Conservation (phyloP, 2,113 vertebrate genomes). For the Oxyura jamaicensis region DNA sequence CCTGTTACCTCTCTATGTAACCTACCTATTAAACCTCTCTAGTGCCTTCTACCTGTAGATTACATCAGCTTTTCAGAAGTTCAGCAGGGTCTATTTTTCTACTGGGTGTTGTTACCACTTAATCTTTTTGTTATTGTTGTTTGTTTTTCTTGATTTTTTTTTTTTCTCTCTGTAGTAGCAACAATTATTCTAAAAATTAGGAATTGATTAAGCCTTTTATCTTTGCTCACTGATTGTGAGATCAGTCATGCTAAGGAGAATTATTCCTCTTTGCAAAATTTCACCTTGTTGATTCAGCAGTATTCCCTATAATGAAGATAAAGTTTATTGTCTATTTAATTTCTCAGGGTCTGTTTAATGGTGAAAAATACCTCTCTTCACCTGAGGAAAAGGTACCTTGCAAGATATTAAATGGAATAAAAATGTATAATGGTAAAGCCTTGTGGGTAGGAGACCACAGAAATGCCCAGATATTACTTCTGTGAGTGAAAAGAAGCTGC, state of each 20-base stretch:
- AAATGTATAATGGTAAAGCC: neutral
- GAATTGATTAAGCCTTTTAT: neutral
- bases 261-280: neutral
- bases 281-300: neutral
- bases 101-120: neutral
- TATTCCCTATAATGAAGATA: neutral
- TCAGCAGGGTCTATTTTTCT: neutral
- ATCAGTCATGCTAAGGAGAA: accelerated
- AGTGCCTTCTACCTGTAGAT: neutral
- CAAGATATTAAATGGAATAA: neutral
- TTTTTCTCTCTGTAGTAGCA: neutral
- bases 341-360: neutral
- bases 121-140: no score
- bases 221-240: neutral
- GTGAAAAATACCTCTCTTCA: neutral
- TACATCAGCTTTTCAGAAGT: neutral
- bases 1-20: no score
- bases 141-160: neutral
- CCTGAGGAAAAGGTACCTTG: neutral
- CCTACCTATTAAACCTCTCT: neutral
- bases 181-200: neutral
- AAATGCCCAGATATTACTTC: neutral
- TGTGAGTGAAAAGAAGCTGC: constrained; percentile 16
- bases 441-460: neutral
- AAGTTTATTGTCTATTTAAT: neutral